phyloP scores from a whole-genome alignment of 2,113 vertebrate genomes.

The Orthonyx spaldingii region DNA sequence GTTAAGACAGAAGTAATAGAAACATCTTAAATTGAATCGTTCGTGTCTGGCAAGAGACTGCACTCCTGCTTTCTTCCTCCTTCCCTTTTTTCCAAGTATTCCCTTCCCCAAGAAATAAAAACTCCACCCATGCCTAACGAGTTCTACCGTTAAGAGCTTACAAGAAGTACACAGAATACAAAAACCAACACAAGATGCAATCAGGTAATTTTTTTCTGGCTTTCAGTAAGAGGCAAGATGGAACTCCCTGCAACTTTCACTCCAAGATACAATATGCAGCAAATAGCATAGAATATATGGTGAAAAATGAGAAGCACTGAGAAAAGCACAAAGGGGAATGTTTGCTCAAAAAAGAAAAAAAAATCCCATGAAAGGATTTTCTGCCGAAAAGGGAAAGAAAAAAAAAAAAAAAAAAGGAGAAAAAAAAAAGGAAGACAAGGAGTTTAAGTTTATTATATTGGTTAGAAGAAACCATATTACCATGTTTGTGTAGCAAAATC shows the following conservation, averaged over 20 bases:
- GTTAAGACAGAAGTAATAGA: neutral
- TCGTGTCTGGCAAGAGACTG: neutral
- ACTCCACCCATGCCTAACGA: neutral
- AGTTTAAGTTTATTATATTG: neutral
- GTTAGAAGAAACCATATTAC: neutral
- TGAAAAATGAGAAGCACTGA: accelerated
- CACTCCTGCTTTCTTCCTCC: neutral
- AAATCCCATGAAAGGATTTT: neutral
- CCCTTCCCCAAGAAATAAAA: neutral
- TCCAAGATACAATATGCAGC: neutral
- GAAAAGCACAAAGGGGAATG: neutral
- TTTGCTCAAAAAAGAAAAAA: neutral
- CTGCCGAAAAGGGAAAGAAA: neutral
- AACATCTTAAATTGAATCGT: neutral
- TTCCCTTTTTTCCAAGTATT: neutral
- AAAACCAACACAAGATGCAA: constrained; percentile 2
- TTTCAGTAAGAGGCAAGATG: neutral
- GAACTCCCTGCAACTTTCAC: neutral
- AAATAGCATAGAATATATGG: neutral
- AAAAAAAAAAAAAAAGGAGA: neutral
- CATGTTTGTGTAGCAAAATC: neutral
- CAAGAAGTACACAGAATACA: neutral
- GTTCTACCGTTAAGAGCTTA: neutral
- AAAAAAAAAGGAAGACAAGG: neutral
- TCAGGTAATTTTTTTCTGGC: neutral